Base-by-base conservation (phyloP, 2,888 invertebrate species). In the Hyalella azteca region DNA sequence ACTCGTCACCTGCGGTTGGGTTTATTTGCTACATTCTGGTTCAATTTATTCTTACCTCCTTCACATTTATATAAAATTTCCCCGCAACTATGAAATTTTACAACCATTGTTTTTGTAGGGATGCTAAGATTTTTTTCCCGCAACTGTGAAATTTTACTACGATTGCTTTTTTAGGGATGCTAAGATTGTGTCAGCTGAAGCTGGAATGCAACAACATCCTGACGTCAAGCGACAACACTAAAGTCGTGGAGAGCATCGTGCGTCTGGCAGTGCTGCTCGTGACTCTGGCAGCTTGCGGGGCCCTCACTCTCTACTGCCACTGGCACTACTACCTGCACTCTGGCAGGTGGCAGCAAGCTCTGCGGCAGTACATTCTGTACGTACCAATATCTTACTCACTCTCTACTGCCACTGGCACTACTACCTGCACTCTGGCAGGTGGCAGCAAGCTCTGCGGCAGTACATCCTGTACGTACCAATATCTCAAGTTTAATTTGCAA, bases 191-290 rank as follows among this genome's bases (percentile, higher is more conserved):
- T 82, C 92, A 92, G 83, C 91, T 96, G 45, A 94, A 94, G 86
- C 93, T 93, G 85, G 93, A 93, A 78, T 94, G 94, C 85, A 92
- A 93, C 85, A 94, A 94, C 86, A 93, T 95, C 82, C 94, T 96
- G 86, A 94, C 95, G 0, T 92, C 93, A 78, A 92, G 93, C 85
- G 95, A 94, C 0, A 93, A 93, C 85, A 91, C 93, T 86, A 96
- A 96, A 89, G 95, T 97, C 84, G 92, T 93, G 48, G 92, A 93
- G 86, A 95, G 94, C 60, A 96, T 96, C 84, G 92, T 95, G 4
- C 91, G 96, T 78, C 93, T 96, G 90, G 93, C 94, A 7, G 89
- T 94, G 40, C 95, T 96, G 86, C 93, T 94, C 0, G 89, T 93
- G 26, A 90, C 95, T 76, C 92, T 93, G 15, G 90, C 94, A 32